Percentiles rank a stretch among this genome's conserved stretches.
Conservation (phyloP, 1,140 invertebrate species). For the Drosophila virilis region DNA sequence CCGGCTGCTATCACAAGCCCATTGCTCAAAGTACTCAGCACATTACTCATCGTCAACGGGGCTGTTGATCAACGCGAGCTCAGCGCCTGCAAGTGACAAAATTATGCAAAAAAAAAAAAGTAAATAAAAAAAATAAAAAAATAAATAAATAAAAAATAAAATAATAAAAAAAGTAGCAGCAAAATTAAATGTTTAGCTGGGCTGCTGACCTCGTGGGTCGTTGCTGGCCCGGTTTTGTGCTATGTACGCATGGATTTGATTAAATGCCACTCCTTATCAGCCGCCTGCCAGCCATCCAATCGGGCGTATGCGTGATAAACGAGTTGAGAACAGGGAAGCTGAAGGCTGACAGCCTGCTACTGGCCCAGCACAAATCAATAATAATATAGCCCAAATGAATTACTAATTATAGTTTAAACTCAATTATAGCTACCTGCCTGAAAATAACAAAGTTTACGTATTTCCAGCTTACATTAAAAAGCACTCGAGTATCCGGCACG, state of each 20-base stretch:
- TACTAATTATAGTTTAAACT: neutral
- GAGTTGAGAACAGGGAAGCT: neutral
- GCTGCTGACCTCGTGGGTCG: conserved; percentile 30
- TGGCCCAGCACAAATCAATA: conserved; percentile 2
- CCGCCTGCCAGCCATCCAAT: conserved; percentile 17
- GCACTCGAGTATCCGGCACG: neutral
- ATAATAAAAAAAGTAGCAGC: neutral
- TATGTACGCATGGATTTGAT: conserved; percentile 29
- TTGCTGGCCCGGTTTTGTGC: conserved; percentile 3
- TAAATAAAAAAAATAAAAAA: neutral
- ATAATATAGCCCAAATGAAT: neutral
- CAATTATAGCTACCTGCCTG: neutral
- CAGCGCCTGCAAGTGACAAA: conserved; percentile 41
- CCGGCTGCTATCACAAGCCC: no score
- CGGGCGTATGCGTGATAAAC: conserved; percentile 48
- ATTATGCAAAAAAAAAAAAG: conserved; percentile 43
- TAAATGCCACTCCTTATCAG: conserved; percentile 43
- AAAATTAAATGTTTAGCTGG: conserved; percentile 30
- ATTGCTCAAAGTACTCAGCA: conserved; percentile 15
- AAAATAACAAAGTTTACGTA: neutral
- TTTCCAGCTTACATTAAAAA: neutral
- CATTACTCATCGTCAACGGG: conserved; percentile 58
- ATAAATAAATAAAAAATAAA: neutral
- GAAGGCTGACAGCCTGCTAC: neutral
- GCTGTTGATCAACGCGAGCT: conserved; percentile 5